Evolutionary conservation across 2,797 vertebrate species (phyloP).

Genomic region (Propithecus deckenii): DNA sequence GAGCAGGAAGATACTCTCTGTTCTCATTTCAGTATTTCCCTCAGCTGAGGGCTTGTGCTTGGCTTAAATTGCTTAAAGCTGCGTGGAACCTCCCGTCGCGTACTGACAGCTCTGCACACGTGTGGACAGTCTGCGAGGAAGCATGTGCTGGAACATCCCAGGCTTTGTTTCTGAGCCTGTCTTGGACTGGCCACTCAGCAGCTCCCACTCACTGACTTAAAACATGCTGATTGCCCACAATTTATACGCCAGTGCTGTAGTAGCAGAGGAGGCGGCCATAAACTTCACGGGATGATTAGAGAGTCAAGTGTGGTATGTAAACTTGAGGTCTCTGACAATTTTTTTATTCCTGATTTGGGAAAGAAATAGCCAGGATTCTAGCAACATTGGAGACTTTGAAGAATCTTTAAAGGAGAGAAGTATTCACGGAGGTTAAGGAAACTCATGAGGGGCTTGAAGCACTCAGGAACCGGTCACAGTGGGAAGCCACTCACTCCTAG

Average conservation of each 20-base stretch:
- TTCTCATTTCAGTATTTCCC: neutral
- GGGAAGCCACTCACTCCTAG: neutral
- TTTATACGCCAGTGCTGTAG: neutral
- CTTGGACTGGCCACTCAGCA: neutral
- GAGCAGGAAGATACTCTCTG: neutral
- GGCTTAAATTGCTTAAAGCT: neutral
- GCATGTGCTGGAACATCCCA: neutral
- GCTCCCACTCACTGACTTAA: neutral
- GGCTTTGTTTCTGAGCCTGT: rapidly evolving
- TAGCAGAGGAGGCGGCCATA: neutral
- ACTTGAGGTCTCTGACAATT: neutral
- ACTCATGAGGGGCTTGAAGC: neutral
- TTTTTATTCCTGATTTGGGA: neutral
- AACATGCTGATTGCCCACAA: rapidly evolving
- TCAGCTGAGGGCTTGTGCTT: neutral
- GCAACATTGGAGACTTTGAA: neutral
- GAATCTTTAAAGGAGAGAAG: neutral
- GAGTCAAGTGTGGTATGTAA: neutral
- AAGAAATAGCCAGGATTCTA: neutral
- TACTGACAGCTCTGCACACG: neutral
- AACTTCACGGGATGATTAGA: rapidly evolving
- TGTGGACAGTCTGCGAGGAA: neutral
- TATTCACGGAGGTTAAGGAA: neutral
- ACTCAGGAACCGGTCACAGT: rapidly evolving
- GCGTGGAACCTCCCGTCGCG: rapidly evolving